phyloP scores from a whole-genome alignment of 2,113 vertebrate genomes.

The rat (Rattus norvegicus) region DNA sequence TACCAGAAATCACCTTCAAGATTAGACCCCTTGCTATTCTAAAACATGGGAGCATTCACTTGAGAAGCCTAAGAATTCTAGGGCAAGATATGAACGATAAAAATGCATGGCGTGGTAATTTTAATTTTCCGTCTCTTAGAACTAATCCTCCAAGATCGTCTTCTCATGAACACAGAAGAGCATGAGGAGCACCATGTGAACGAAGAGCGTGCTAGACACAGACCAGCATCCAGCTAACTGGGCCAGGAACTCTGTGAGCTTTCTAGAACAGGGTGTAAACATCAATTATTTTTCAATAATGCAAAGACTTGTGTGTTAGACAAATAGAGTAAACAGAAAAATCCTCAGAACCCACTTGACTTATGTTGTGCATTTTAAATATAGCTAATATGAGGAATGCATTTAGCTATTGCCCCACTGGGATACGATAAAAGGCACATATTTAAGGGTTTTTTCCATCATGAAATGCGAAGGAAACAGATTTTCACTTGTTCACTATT shows the following conservation, averaged over 20 bases:
- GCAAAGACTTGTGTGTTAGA: neutral
- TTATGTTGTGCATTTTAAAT: neutral
- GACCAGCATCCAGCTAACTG: neutral
- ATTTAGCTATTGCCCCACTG: neutral
- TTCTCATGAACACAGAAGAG: constrained; percentile 18
- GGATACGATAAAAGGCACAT: neutral
- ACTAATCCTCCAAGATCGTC: neutral
- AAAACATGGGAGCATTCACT: neutral
- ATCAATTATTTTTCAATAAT: constrained; percentile 26
- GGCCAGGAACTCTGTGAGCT: neutral
- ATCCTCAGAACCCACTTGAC: neutral
- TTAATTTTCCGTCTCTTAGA: neutral
- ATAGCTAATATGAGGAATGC: neutral
- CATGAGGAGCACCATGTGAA: neutral
- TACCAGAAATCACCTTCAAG: neutral
- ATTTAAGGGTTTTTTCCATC: neutral
- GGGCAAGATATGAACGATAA: neutral
- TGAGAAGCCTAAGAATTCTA: neutral
- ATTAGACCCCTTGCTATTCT: neutral
- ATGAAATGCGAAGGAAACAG: neutral
- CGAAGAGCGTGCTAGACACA: neutral
- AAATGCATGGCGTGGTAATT: neutral
- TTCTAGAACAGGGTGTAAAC: neutral
- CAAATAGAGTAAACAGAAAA: neutral
- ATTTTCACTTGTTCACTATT: neutral